Percentiles rank a stretch among this genome's conserved stretches.
These are phyloP conservation scores for Trachymyrmex septentrionalis DNA, from an alignment of 1,140 invertebrate genomes.

Conservation along the genomic window DNA sequence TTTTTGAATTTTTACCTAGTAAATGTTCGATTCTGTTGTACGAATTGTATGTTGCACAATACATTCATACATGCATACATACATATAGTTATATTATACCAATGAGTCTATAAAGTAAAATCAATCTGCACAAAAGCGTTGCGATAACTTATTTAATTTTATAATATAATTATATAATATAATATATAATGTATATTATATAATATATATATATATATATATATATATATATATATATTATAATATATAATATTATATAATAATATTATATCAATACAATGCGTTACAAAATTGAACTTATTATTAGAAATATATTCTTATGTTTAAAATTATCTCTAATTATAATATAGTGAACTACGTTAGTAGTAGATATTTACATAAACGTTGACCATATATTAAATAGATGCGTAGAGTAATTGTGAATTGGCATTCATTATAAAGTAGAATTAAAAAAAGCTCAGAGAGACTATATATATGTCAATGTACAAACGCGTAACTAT, in stretches of 20 bases:
- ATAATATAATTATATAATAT: no score
- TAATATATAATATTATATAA: no score
- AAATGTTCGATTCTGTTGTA: constrained; percentile 7
- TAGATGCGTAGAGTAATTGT: neutral
- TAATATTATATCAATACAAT: neutral
- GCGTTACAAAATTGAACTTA: constrained; percentile 15
- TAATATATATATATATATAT: neutral
- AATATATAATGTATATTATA: no score
- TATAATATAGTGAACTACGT: constrained; percentile 25
- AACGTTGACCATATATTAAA: constrained; percentile 10
- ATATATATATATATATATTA: neutral
- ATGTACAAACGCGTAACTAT: constrained; percentile 43
- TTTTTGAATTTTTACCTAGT: neutral
- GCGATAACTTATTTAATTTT: neutral
- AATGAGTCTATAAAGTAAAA: neutral
- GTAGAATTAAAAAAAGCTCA: constrained; percentile 33
- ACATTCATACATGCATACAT: constrained; percentile 23
- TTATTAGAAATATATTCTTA: constrained; percentile 26
- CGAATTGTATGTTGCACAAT: constrained; percentile 10
- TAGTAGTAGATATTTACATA: constrained; percentile 49
- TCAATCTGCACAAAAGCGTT: constrained; percentile 12
- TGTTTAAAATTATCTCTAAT: constrained; percentile 17
- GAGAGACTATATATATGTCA: constrained; percentile 26
- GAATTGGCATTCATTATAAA: constrained; percentile 16
- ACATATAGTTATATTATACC: neutral